Base-by-base conservation (phyloP, 2,888 invertebrate genomes). In the Synanthedon tipuliformis region DNA sequence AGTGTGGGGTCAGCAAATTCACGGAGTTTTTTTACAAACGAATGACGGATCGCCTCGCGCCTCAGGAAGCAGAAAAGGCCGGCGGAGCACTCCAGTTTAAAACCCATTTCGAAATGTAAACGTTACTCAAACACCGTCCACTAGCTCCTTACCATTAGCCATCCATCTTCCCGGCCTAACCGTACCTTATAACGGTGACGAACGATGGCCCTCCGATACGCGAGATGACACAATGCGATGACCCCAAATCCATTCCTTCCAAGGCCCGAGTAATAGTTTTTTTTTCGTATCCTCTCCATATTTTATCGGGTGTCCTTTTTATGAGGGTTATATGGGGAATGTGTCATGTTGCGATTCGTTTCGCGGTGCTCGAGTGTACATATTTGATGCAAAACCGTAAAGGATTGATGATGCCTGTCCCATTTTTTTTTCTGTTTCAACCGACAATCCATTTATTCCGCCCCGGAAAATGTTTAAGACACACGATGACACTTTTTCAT, bases 191-290 rank as follows among this genome's bases (percentile, higher is more conserved):
- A 63, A 66, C 73, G 64, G 67, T 73, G 79, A 79, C 77, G 76
- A 71, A 75, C 75, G 77, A 75, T 75, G 72, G 68, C 70, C 68
- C 71, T 66, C 64, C 75, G 78, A 81, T 80, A 80, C 75, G 71
- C 64, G 69, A 77, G 78, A 80, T 78, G 84, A 80, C 79, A 79
- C 83, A 81, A 81, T 75, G 73, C 74, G 80, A 81, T 82, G 81
- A 77, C 80, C 83, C 81, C 75, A 68, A 73, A 77, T 75, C 78
- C 73, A 75, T 78, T 78, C 73, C 71, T 67, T 62, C 66, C 67
- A 67, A 72, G 73, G 66, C 65, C 71, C 67, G 58, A 61, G 75
- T 79, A 79, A 78, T 78, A 78, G 78, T 78, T 78, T 77, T 71
- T 68, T 68, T 67, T 69, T 68, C 65, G 68, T 68, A 70, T 71